Base-by-base conservation (phyloP, 2,888 invertebrate genomes). In the Luperina testacea region DNA sequence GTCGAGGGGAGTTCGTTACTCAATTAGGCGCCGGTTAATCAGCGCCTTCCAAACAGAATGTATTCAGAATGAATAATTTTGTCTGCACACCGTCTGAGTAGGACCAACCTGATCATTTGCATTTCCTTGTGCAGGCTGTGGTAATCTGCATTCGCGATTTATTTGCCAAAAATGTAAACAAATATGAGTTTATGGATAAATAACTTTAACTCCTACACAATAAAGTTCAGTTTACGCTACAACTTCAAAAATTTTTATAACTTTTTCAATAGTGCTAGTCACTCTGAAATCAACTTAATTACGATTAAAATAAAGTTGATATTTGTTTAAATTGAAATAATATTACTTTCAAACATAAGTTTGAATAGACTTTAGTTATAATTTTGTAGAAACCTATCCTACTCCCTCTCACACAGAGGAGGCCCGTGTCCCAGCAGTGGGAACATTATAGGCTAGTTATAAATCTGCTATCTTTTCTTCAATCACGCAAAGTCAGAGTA, bases 21-120 rank as follows among this genome's bases (percentile, higher is more conserved):
- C 94, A 95, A 96, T 96, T 95, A 96, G 94, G 91, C 89, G 91
- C 90, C 92, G 90, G 95, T 95, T 96, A 96, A 96, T 95, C 95
- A 95, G 95, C 92, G 92, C 93, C 92, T 92, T 91, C 92, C 89
- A 95, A 95, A 95, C 95, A 95, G 92, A 91, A 92, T 93, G 93
- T 93, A 95, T 92, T 93, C 90, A 82, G 93, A 94, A 93, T 94
- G 91, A 93, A 92, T 94, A 94, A 94, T 93, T 93, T 89, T 80
- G 85, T 68, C 88, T 91, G 90, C 91, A 90, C 83, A 87, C 76
- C 79, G 77, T 82, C 85, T 83, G 85, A 61, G 75, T 57, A 32
- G 88, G 48, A 68, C 88, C 79, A 83, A 81, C 81, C 88, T 78
- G 81, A 85, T 81, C 78, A 91, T 88, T 90, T 89, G 89, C 88